phyloP scores from a whole-genome alignment of 1,140 invertebrate genomes.

The Cyclina sinensis region DNA sequence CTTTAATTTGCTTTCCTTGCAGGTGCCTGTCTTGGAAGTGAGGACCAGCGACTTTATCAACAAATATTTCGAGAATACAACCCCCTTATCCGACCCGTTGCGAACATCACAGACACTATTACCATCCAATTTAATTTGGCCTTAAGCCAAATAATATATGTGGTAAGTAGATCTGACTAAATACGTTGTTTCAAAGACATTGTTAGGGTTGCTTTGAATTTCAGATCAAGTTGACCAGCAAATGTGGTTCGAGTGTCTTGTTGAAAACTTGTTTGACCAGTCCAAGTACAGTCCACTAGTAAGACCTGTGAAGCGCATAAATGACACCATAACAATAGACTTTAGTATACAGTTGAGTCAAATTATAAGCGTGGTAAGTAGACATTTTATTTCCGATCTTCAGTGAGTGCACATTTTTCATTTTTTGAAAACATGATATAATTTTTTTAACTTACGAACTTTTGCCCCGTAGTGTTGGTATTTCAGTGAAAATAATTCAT shows the following conservation, averaged over 20 bases:
- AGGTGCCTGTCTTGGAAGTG: neutral
- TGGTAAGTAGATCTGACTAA: slow-evolving; percentile 1
- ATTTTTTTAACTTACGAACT: neutral
- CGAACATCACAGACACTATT: slow-evolving; percentile 99
- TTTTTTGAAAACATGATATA: neutral
- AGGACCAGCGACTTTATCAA: slow-evolving; percentile 43
- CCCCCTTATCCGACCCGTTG: slow-evolving; percentile 98
- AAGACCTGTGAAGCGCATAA: slow-evolving; percentile 98
- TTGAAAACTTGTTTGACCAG: slow-evolving; percentile 95
- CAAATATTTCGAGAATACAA: slow-evolving; percentile 91
- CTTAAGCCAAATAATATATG: slow-evolving; percentile 41
- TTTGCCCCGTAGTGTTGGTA: neutral
- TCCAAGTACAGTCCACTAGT: slow-evolving; percentile 98
- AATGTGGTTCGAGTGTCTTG: slow-evolving; percentile 88
- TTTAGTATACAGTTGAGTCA: slow-evolving; percentile 99
- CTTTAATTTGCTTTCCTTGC: neutral
- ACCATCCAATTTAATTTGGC: slow-evolving; percentile 90
- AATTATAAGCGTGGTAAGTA: slow-evolving; percentile 99
- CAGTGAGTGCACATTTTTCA: neutral
- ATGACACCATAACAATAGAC: slow-evolving; percentile 97
- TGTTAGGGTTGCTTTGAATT: slow-evolving; percentile 45
- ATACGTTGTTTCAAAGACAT: neutral
- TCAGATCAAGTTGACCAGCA: slow-evolving; percentile 77
- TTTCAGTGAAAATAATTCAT: no score
- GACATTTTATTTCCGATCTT: neutral